Evolutionary conservation across 2,888 invertebrate species (phyloP).

Genomic region (Diogma glabrata): DNA sequence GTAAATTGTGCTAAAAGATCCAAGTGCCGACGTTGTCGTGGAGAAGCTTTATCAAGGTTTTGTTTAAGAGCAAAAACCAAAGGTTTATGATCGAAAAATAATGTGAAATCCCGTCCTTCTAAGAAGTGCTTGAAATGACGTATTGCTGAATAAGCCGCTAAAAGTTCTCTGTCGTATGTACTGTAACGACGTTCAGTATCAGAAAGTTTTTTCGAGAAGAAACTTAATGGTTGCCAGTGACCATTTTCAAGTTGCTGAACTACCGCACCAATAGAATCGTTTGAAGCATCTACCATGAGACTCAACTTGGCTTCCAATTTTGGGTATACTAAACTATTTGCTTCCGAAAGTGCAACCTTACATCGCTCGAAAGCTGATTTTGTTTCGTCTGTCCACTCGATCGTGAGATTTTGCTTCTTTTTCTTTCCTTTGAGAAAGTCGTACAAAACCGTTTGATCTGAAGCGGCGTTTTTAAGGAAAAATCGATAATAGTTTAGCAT

Average conservation of each 20-base stretch:
- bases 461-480: not conserved
- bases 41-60: constrained; percentile 25
- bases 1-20: constrained; percentile 20
- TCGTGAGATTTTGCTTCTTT: too few species aligned
- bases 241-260: constrained; percentile 24
- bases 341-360: too few species aligned
- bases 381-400: too few species aligned
- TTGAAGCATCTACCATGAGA: constrained; percentile 23
- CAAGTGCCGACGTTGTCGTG: constrained; percentile 26
- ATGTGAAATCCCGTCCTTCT: too few species aligned
- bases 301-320: not conserved
- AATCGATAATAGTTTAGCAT: not conserved
- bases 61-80: too few species aligned
- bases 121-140: constrained; percentile 28
- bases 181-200: constrained; percentile 26
- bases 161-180: constrained; percentile 30
- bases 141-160: constrained; percentile 28
- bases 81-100: too few species aligned
- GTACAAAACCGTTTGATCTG: too few species aligned
- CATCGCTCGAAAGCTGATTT: too few species aligned
- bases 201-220: constrained; percentile 27
- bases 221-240: constrained; percentile 27
- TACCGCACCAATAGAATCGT: constrained; percentile 28
- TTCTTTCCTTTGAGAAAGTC: too few species aligned
- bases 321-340: too few species aligned